Percentiles rank a stretch among this genome's conserved stretches.
Evolutionary conservation across 2,113 vertebrate genomes (phyloP).

Genomic region (Ochotona curzoniae): DNA sequence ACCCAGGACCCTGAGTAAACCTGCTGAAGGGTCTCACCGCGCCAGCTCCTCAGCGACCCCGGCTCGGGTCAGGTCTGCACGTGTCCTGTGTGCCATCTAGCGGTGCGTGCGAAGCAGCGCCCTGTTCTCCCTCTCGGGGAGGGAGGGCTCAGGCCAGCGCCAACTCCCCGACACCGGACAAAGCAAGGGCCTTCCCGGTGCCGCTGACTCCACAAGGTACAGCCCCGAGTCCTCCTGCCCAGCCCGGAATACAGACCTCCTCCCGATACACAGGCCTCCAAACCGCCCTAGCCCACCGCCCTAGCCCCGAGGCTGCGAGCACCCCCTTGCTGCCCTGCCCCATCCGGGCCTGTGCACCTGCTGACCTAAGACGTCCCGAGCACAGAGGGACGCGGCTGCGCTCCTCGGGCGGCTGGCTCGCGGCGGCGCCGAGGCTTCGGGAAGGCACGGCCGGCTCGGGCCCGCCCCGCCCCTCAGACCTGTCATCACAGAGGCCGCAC

Average conservation of each 20-base stretch:
- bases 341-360: neutral
- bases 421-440: neutral
- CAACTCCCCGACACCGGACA: neutral
- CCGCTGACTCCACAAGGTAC: too few species aligned
- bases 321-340: neutral
- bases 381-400: neutral
- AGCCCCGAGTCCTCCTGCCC: neutral
- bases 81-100: conserved; percentile 72
- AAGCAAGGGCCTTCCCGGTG: neutral
- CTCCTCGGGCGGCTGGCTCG: neutral
- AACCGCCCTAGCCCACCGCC: neutral
- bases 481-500: conserved; percentile 83
- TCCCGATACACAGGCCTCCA: neutral
- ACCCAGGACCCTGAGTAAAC: neutral
- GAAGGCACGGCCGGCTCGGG: neutral
- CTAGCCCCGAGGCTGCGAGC: neutral
- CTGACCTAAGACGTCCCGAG: neutral
- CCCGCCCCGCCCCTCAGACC: conserved; percentile 73
- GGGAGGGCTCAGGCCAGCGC: too few species aligned
- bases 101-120: neutral
- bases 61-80: neutral
- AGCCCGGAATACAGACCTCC: neutral
- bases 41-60: neutral
- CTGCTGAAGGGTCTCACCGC: neutral
- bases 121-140: neutral